Base-by-base conservation (phyloP, 92 coral and sea anemone genomes). In the Palythoa grandiflora region DNA sequence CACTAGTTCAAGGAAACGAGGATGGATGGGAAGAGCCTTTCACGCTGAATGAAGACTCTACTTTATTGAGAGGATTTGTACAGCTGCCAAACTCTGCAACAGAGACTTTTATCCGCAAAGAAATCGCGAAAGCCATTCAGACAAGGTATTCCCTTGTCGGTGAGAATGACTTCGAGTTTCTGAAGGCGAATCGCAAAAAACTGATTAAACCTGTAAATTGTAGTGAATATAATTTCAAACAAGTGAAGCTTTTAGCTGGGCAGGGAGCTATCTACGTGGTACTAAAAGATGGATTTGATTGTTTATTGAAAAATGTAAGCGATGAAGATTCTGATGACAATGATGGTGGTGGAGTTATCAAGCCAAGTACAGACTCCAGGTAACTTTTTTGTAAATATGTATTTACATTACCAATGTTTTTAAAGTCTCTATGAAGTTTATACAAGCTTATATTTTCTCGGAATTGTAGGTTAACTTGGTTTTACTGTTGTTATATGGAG, bases 241-340 rank as follows among this genome's bases (percentile, higher is more conserved):
- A 90, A 83, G 87, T 90, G 61, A 90, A 85, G 81, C 86, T 90
- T 55, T 81, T 90, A 44, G 92, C 89, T 52, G 89, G 92, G 17
- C 92, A 90, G 52, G 89, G 87, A 35, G 73, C 80, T 13, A 90
- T 90, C 35, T 78, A 90, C 61, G 79, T 90, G 14, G 80, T 71
- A 66, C 19, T 73, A 48, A 85, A 85, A 37, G 53, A 73, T 85
- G 88, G 80, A 16, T 85, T 85, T 38, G 88, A 85, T 50, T 85
- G 88, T 53, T 7, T 85, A 19, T 73, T 85, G 20, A 75, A 72
- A 38, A 39, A 17, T 66, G 68, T 70, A 47, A 73, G 77, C 40
- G 79, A 71, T 84, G 39, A 40, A 47, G 52, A 37, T 47, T 55
- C 61, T 71, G 79, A 84, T 71, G 59, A 71, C 73, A 39, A 71